Evolutionary conservation across 2,888 invertebrate species (phyloP).

Genomic region (Drosophila borborema): DNA sequence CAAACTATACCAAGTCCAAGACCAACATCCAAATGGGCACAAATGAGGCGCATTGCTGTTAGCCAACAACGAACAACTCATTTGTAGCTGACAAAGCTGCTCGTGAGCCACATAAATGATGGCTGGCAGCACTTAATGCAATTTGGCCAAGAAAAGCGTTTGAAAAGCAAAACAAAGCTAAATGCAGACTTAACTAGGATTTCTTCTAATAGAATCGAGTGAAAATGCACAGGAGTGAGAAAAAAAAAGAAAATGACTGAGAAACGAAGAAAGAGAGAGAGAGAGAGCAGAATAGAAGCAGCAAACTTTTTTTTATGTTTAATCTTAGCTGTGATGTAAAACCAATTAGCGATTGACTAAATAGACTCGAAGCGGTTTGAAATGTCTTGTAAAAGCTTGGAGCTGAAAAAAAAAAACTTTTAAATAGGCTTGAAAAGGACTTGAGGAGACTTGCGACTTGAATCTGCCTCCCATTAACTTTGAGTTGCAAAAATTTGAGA

Average conservation of each 20-base stretch:
- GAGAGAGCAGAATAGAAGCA: background rate
- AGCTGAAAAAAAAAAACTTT: background rate
- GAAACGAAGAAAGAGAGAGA: background rate
- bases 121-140: constrained; percentile 1
- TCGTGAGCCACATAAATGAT: background rate
- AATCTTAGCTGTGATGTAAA: background rate
- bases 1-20: background rate
- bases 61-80: constrained; percentile 1
- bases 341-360: background rate
- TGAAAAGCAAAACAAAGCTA: background rate
- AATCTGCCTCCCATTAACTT: too few species aligned
- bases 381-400: background rate
- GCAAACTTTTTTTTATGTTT: too few species aligned
- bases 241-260: background rate
- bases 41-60: constrained; percentile 1
- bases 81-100: constrained; percentile 7
- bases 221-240: background rate
- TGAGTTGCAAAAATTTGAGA: too few species aligned
- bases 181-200: background rate
- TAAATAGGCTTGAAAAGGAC: background rate
- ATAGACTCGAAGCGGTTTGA: background rate
- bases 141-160: constrained; percentile 2
- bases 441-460: background rate
- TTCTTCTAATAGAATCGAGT: background rate
- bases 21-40: background rate